A percentile compares a stretch with the other conserved stretches of the same genome.
These are phyloP conservation scores for Phaedon cochleariae DNA, from an alignment of 2,888 invertebrate genomes.

Conservation along the genomic window DNA sequence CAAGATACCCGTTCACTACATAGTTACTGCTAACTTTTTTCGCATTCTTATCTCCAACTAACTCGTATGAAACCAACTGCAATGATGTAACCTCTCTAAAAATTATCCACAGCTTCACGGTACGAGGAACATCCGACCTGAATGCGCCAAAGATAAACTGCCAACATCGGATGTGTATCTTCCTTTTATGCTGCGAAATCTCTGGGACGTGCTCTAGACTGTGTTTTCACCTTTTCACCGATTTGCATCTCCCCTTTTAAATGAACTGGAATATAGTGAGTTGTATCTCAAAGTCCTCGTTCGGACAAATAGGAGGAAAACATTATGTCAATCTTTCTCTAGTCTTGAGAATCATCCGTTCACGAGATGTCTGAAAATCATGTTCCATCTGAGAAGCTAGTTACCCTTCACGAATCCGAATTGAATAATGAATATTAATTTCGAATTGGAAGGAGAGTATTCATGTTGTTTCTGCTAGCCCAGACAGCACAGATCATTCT, in stretches of 20 bases:
- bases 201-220: conserved; percentile 17
- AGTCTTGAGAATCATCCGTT: too few species aligned
- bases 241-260: conserved; percentile 8
- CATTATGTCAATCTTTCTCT: too few species aligned
- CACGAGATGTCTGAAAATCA: too few species aligned
- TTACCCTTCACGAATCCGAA: too few species aligned
- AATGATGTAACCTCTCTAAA: not conserved
- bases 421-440: too few species aligned
- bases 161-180: conserved; percentile 4
- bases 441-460: too few species aligned
- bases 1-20: too few species aligned
- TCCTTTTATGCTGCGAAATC: conserved; percentile 15
- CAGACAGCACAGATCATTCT: too few species aligned
- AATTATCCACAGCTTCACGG: not conserved
- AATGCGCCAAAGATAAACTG: not conserved
- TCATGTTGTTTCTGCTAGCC: too few species aligned
- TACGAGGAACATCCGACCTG: not conserved
- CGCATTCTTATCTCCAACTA: not conserved
- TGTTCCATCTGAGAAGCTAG: too few species aligned
- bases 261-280: conserved; percentile 19
- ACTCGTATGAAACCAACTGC: not conserved
- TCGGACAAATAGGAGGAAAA: conserved; percentile 1
- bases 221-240: conserved; percentile 7
- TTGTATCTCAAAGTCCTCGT: conserved; percentile 18
- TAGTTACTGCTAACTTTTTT: too few species aligned